Evolutionary conservation across 2,113 vertebrate genomes (phyloP).

Genomic region (Cacatua alba): DNA sequence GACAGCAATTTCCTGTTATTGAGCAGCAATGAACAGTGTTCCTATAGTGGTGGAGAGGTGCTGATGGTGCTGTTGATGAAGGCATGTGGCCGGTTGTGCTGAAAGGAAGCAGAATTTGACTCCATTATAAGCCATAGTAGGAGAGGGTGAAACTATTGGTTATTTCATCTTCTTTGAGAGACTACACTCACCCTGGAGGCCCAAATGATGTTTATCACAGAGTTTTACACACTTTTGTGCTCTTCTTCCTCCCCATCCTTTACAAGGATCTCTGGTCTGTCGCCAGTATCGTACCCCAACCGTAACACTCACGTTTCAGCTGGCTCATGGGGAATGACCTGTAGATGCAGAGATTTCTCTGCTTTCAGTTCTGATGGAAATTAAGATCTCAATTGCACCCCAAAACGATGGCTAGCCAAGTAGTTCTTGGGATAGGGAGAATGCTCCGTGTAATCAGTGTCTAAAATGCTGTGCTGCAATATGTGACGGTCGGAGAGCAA

Average conservation of each 20-base stretch:
- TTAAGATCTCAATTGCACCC: neutral
- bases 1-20: neutral
- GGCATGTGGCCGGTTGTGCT: fast-evolving
- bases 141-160: neutral
- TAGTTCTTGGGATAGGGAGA: neutral
- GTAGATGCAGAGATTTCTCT: neutral
- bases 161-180: neutral
- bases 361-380: neutral
- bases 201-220: neutral
- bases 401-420: neutral
- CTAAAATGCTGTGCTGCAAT: neutral
- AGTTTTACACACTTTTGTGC: neutral
- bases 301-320: fast-evolving
- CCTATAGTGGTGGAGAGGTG: neutral
- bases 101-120: neutral
- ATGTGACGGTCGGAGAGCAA: neutral
- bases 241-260: neutral
- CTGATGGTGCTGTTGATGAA: neutral
- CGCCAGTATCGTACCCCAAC: fast-evolving
- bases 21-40: neutral
- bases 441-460: neutral
- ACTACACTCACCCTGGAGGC: neutral
- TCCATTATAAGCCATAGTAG: neutral
- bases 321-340: neutral
- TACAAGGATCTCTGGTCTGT: neutral